A percentile compares a stretch with the other conserved stretches of the same genome.
phyloP scores from a whole-genome alignment of 2,113 vertebrate genomes.

The Carettochelys insculpta region DNA sequence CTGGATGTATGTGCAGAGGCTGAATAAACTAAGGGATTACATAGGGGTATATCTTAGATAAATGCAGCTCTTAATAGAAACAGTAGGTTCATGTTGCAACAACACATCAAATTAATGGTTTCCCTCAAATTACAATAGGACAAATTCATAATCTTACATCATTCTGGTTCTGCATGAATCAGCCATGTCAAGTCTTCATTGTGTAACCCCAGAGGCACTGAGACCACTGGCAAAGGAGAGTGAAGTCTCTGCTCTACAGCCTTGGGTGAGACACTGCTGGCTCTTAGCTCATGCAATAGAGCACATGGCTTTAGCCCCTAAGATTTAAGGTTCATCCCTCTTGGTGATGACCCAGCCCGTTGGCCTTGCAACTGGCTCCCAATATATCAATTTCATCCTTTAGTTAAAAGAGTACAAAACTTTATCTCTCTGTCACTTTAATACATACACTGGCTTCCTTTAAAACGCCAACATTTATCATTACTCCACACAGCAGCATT shows the following conservation, averaged over 20 bases:
- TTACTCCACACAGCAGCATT: neutral
- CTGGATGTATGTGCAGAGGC: neutral
- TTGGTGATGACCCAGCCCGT: no score
- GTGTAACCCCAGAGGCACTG: no score
- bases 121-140: fast-evolving
- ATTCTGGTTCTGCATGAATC: neutral
- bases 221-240: no score
- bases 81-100: neutral
- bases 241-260: no score
- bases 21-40: neutral
- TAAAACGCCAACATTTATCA: neutral
- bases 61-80: neutral
- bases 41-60: neutral
- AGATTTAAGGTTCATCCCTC: no score
- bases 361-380: no score
- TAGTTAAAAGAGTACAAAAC: neutral
- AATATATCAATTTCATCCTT: neutral
- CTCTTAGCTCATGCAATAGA: no score
- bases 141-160: neutral
- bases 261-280: no score
- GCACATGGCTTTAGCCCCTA: no score
- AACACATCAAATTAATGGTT: neutral
- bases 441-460: neutral
- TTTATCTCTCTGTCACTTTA: neutral
- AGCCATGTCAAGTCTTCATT: neutral